A percentile compares a stretch with the other conserved stretches of the same genome.
Evolutionary conservation across 2,888 invertebrate genomes (phyloP).

Genomic region (Tipula confusa): DNA sequence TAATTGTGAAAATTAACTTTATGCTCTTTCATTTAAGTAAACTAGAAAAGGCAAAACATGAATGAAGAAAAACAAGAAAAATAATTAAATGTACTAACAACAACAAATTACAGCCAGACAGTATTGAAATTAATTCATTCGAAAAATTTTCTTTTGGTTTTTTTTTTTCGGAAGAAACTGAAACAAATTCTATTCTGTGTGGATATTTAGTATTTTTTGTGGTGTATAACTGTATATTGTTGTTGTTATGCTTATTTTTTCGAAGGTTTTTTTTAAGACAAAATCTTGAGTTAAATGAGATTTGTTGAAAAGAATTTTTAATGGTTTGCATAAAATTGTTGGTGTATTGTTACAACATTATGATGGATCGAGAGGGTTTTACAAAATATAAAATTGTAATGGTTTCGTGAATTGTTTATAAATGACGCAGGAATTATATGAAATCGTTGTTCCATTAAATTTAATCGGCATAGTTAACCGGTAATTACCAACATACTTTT

Average conservation of each 20-base stretch:
- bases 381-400: neutral
- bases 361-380: neutral
- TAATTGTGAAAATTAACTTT: conserved; percentile 6
- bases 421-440: no score
- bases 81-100: neutral
- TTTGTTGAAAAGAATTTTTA: neutral
- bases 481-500: no score
- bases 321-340: neutral
- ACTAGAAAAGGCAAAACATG: neutral
- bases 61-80: neutral
- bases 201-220: neutral
- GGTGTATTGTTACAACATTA: neutral
- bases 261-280: neutral
- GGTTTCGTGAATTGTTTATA: no score
- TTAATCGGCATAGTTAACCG: no score
- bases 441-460: no score
- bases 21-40: conserved; percentile 13
- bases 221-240: no score
- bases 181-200: neutral
- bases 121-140: conserved; percentile 20
- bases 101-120: neutral
- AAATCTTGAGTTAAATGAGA: neutral
- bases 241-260: neutral
- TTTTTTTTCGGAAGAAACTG: neutral
- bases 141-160: neutral